phyloP scores from a whole-genome alignment of 2,888 invertebrate genomes.

The Acleris holmiana region DNA sequence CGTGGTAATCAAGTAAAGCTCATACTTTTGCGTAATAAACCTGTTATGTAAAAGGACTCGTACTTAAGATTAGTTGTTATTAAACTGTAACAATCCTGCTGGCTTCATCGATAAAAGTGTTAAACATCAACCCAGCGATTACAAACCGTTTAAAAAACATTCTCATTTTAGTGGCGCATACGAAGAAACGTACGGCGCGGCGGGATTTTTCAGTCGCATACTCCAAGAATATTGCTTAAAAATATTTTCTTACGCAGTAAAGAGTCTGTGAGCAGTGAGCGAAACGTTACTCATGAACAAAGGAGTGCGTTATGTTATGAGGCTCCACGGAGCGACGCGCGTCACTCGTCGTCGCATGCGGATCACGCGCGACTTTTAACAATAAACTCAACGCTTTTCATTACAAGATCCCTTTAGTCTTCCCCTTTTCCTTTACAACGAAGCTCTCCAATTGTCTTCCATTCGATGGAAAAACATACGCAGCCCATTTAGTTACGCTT shows the following conservation, averaged over 20 bases:
- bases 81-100: background rate
- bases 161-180: constrained; percentile 2
- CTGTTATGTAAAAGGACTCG: constrained; percentile 6
- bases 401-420: constrained; percentile 52
- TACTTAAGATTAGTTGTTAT: constrained; percentile 7
- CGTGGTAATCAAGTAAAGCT: constrained; percentile 24
- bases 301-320: constrained; percentile 26
- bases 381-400: constrained; percentile 64
- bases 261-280: constrained; percentile 22
- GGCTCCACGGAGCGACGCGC: constrained; percentile 20
- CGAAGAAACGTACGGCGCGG: constrained; percentile 1
- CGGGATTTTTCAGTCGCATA: constrained; percentile 1
- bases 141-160: no score
- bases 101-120: background rate
- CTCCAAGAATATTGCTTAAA: constrained; percentile 28
- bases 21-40: constrained; percentile 16
- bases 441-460: constrained; percentile 51
- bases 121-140: background rate
- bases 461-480: constrained; percentile 12
- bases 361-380: constrained; percentile 58
- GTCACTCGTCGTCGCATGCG: constrained; percentile 44
- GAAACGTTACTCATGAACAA: constrained; percentile 35
- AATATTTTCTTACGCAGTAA: constrained; percentile 35
- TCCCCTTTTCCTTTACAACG: constrained; percentile 47
- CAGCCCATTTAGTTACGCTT: constrained; percentile 4